A percentile compares a stretch with the other conserved stretches of the same genome.
Conservation (phyloP, 2,888 invertebrate species). For the Andrena trimmerana region DNA sequence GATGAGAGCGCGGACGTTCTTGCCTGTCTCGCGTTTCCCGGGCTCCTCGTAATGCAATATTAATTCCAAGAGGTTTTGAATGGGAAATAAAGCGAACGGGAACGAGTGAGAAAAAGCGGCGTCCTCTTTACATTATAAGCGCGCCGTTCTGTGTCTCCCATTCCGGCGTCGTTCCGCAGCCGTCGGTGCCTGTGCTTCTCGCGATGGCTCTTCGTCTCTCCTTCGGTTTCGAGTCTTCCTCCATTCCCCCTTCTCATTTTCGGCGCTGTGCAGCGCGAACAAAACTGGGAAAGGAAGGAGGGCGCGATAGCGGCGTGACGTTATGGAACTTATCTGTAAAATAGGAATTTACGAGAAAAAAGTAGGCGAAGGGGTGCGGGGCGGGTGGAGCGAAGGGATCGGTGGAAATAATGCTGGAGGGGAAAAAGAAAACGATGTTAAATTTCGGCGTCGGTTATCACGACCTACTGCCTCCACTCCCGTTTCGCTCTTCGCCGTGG, state of each 20-base stretch:
- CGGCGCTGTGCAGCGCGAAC: slow-evolving; percentile 5
- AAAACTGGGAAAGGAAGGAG: slow-evolving; percentile 27
- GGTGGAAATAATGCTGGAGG: slow-evolving; percentile 8
- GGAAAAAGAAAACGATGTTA: slow-evolving; percentile 8
- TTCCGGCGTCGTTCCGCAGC: background rate
- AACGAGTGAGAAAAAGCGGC: slow-evolving; percentile 63
- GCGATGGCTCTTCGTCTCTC: slow-evolving; percentile 1
- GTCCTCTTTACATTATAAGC: slow-evolving; percentile 78
- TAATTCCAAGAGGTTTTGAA: slow-evolving; percentile 76
- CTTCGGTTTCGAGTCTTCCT: slow-evolving; percentile 7
- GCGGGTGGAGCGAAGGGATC: background rate
- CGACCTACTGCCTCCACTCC: background rate
- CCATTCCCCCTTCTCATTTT: slow-evolving; percentile 2
- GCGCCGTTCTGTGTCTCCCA: slow-evolving; percentile 40
- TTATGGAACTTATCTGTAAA: slow-evolving; percentile 70
- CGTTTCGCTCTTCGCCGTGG: background rate
- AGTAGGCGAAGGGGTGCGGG: background rate
- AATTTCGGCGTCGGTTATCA: slow-evolving; percentile 34
- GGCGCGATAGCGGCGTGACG: slow-evolving; percentile 53
- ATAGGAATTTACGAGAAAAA: slow-evolving; percentile 65
- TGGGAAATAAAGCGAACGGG: slow-evolving; percentile 70
- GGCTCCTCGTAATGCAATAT: slow-evolving; percentile 73
- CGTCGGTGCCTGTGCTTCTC: slow-evolving; percentile 1
- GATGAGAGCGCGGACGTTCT: slow-evolving; percentile 5
- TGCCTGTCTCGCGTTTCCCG: background rate